A percentile compares a stretch with the other conserved stretches of the same genome.
phyloP scores from a whole-genome alignment of 2,888 invertebrate species.

The Diaphora mendica region DNA sequence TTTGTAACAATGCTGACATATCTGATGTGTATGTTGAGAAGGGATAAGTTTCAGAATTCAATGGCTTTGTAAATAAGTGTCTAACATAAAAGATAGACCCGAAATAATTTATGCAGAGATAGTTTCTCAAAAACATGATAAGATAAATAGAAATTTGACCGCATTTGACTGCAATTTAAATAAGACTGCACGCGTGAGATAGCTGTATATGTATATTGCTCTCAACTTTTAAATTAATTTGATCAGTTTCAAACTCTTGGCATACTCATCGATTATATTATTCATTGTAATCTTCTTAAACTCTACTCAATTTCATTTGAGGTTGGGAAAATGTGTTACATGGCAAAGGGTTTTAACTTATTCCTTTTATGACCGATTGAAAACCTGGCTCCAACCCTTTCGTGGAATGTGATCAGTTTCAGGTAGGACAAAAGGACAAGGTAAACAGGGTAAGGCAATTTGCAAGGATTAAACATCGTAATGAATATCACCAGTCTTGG shows the following conservation, averaged over 20 bases:
- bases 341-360: background rate
- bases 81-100: background rate
- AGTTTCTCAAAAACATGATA: background rate
- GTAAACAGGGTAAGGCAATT: too few species aligned
- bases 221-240: background rate
- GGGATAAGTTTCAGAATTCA: slow-evolving; percentile 7
- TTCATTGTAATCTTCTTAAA: background rate
- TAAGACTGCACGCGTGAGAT: too few species aligned
- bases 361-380: background rate
- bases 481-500: too few species aligned
- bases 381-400: too few species aligned
- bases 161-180: too few species aligned
- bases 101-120: background rate
- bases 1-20: slow-evolving; percentile 9
- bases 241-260: background rate
- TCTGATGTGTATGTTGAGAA: background rate
- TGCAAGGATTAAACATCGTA: too few species aligned
- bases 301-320: background rate
- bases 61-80: slow-evolving; percentile 2
- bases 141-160: background rate
- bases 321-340: background rate
- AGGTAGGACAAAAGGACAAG: too few species aligned
- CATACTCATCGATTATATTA: background rate
- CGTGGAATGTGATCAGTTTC: too few species aligned
- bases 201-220: too few species aligned